These are phyloP conservation scores for Nasonia giraulti DNA, from an alignment of 1,140 invertebrate species.

Conservation along the genomic window DNA sequence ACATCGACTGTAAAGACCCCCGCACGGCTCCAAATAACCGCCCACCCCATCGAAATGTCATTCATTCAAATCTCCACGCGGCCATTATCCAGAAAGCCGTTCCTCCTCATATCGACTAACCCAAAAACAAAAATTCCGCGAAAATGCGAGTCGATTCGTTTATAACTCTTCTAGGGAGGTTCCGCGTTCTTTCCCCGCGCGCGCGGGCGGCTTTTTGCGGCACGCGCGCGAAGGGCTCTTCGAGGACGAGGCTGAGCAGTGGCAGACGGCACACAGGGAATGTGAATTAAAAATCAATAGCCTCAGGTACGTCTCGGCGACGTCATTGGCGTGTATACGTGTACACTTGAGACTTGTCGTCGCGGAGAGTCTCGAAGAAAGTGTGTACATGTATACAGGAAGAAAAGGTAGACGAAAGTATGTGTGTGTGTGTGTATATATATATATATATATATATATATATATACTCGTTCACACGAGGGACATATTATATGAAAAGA, in stretches of 20 bases:
- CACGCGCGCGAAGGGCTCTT: background rate
- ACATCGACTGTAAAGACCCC: too few species aligned
- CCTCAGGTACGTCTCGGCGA: background rate
- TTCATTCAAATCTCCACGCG: too few species aligned
- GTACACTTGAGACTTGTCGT: background rate
- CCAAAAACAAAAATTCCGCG: background rate
- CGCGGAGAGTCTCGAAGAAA: background rate
- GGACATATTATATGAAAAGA: too few species aligned
- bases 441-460: background rate
- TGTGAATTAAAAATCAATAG: constrained; percentile 34
- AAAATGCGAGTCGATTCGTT: constrained; percentile 1
- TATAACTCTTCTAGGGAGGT: background rate
- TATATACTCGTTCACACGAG: background rate
- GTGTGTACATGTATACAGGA: background rate
- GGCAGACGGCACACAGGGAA: background rate
- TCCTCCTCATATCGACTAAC: too few species aligned
- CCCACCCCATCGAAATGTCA: too few species aligned
- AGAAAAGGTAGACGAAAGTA: background rate
- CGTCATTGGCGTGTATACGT: background rate
- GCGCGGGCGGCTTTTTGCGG: background rate
- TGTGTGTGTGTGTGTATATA: too few species aligned
- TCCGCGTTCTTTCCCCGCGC: background rate
- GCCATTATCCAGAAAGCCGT: too few species aligned
- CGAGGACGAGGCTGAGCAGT: background rate
- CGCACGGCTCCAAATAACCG: too few species aligned